Evolutionary conservation across 2,797 vertebrate species (phyloP).

Genomic region (Onychomys torridus): DNA sequence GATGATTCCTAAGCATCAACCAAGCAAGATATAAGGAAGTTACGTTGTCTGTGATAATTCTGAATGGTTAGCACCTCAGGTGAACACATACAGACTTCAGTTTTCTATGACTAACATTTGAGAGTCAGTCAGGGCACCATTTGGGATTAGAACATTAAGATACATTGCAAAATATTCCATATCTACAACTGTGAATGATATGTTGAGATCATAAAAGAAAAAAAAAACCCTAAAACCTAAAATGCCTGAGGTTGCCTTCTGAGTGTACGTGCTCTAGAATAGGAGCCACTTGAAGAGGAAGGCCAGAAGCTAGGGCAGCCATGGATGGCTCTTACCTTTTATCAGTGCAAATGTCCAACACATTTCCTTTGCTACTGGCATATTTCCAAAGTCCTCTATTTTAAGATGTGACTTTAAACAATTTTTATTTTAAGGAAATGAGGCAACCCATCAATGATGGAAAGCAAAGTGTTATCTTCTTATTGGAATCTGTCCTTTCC

Average conservation of each 20-base stretch:
- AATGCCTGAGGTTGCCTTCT: neutral
- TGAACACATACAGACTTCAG: slow-evolving; percentile 55
- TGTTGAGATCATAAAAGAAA: neutral
- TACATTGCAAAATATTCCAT: slow-evolving; percentile 59
- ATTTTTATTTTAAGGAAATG: neutral
- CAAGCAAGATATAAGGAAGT: slow-evolving; percentile 83
- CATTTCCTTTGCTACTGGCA: neutral
- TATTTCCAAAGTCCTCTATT: neutral
- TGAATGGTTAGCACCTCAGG: slow-evolving; percentile 68
- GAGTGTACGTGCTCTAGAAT: neutral
- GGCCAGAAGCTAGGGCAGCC: neutral
- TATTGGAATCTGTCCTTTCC: neutral
- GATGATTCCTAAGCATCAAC: slow-evolving; percentile 84
- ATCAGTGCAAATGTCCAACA: neutral
- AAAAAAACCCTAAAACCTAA: neutral
- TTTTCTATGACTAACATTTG: slow-evolving; percentile 68
- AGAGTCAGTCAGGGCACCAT: slow-evolving; percentile 50
- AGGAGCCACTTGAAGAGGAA: neutral
- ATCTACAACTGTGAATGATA: slow-evolving; percentile 38
- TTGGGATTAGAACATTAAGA: slow-evolving; percentile 70
- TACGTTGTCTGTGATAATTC: slow-evolving; percentile 81
- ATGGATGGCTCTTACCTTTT: neutral
- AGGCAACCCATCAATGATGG: neutral
- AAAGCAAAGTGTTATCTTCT: neutral
- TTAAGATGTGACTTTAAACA: neutral